Evolutionary conservation across 2,888 invertebrate genomes (phyloP).

Genomic region (Muscina levida): DNA sequence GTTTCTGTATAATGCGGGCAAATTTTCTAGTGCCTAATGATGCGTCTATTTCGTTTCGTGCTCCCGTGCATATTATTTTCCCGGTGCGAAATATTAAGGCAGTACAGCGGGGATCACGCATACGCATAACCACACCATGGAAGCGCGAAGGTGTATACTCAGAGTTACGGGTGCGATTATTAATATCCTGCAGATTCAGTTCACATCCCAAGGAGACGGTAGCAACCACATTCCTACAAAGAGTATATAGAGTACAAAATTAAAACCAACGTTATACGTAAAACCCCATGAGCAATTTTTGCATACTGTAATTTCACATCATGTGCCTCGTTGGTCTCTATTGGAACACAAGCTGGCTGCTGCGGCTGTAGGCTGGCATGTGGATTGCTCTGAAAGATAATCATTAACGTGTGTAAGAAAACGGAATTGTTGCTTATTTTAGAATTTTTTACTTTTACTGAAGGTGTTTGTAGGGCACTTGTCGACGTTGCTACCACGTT

Average conservation of each 20-base stretch:
- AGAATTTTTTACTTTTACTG: not conserved
- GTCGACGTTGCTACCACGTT: not conserved
- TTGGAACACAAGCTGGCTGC: slow-evolving; percentile 81
- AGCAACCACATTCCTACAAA: slow-evolving; percentile 88
- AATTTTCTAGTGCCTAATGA: slow-evolving; percentile 89
- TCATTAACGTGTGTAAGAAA: not conserved
- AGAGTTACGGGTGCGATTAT: slow-evolving; percentile 89
- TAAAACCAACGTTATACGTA: not conserved
- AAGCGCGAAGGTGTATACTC: slow-evolving; percentile 92
- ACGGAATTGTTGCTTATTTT: too few relatives aligned
- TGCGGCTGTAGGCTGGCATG: slow-evolving; percentile 76
- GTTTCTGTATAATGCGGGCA: slow-evolving; percentile 90
- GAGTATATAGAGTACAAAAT: not conserved
- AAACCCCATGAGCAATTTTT: too few relatives aligned
- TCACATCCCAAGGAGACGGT: slow-evolving; percentile 88
- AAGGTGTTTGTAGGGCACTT: not conserved
- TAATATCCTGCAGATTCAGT: slow-evolving; percentile 87
- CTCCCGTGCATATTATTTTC: slow-evolving; percentile 91
- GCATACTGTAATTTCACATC: slow-evolving; percentile 84
- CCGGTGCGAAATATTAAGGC: slow-evolving; percentile 88
- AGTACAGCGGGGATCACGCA: slow-evolving; percentile 88
- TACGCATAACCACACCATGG: slow-evolving; percentile 91
- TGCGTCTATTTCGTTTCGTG: slow-evolving; percentile 88
- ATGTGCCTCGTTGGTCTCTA: slow-evolving; percentile 82
- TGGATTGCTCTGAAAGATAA: slow-evolving; percentile 70